Evolutionary conservation across 1,140 invertebrate species (phyloP).

Genomic region (Lineus longissimus): DNA sequence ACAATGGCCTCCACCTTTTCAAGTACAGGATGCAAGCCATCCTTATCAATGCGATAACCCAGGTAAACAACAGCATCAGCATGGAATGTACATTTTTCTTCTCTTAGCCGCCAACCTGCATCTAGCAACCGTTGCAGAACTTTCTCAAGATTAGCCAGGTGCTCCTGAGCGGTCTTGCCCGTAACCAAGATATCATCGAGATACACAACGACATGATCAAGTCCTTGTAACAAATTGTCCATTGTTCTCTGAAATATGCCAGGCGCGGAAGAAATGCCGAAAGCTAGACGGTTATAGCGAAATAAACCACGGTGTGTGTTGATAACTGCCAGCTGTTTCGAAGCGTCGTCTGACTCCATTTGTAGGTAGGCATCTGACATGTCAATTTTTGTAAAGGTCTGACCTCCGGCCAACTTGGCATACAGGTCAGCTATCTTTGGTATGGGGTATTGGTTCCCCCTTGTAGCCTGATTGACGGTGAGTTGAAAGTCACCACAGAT

Average conservation of each 20-base stretch:
- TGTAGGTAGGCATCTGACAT: conserved; percentile 26
- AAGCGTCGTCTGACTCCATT: conserved; percentile 26
- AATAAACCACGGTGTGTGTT: conserved; percentile 39
- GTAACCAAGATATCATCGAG: conserved; percentile 28
- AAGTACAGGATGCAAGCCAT: too few relatives aligned
- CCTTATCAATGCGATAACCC: background rate
- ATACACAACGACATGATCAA: conserved; percentile 10
- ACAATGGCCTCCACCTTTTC: background rate
- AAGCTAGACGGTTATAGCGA: conserved; percentile 23
- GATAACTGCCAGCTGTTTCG: conserved; percentile 24
- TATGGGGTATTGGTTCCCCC: conserved; percentile 28
- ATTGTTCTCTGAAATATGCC: conserved; percentile 56
- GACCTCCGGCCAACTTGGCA: conserved; percentile 27
- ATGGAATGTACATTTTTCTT: conserved; percentile 40
- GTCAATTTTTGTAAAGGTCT: conserved; percentile 39
- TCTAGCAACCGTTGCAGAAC: conserved; percentile 14
- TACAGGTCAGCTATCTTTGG: conserved; percentile 37
- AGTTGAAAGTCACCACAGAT: conserved; percentile 49
- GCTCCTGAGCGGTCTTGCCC: conserved; percentile 13
- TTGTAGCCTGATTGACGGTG: conserved; percentile 43
- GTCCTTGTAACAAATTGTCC: conserved; percentile 39
- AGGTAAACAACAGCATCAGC: background rate
- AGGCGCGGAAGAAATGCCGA: conserved; percentile 56
- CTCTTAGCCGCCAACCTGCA: conserved; percentile 50
- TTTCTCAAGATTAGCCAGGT: conserved; percentile 15